Evolutionary conservation across 2,797 vertebrate species (phyloP).

Genomic region (Mycteria americana): DNA sequence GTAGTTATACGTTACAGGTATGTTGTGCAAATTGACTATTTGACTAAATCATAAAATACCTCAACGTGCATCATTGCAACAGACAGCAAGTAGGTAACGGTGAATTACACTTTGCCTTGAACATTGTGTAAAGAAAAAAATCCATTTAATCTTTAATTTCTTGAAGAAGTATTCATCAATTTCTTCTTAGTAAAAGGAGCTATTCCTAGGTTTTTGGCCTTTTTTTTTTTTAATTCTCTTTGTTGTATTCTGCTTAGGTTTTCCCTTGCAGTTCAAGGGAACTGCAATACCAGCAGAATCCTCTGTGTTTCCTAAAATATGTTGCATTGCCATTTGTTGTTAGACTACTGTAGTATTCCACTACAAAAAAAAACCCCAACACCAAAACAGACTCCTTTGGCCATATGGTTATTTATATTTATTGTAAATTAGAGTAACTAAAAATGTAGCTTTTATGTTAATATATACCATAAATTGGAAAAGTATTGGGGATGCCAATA

Average conservation of each 20-base stretch:
- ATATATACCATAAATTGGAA: background rate
- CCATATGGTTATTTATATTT: background rate
- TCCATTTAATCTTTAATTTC: background rate
- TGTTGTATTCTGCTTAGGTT: background rate
- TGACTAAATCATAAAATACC: background rate
- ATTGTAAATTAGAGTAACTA: background rate
- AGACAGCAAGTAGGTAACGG: background rate
- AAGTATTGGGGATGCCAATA: background rate
- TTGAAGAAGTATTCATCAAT: background rate
- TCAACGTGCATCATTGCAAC: background rate
- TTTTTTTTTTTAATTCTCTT: background rate
- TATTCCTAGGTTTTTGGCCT: background rate
- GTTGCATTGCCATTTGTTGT: background rate
- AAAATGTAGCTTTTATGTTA: background rate
- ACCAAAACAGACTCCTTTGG: background rate
- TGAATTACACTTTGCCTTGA: background rate
- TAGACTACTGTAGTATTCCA: background rate
- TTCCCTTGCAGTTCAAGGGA: background rate
- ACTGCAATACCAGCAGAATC: background rate
- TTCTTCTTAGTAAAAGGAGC: background rate
- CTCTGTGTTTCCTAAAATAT: background rate
- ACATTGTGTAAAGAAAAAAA: background rate
- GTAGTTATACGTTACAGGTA: background rate
- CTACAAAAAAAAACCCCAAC: background rate
- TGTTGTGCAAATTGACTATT: background rate